A percentile compares a stretch with the other conserved stretches of the same genome.
phyloP scores from a whole-genome alignment of 1,140 invertebrate species.

The Bombus consobrinus region DNA sequence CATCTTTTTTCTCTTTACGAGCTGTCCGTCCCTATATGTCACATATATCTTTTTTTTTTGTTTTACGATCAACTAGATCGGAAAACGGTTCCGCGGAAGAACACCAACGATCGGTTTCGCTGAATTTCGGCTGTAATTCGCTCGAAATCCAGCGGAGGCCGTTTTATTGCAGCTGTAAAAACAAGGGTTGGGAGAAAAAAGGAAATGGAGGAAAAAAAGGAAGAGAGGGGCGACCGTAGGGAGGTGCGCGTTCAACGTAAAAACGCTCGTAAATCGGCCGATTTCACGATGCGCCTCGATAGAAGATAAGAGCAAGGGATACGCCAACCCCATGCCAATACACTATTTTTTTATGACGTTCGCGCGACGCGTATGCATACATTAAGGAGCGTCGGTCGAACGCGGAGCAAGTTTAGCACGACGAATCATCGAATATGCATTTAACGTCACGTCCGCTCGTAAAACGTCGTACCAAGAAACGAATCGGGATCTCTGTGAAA shows the following conservation, averaged over 20 bases:
- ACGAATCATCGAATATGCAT: conserved; percentile 57
- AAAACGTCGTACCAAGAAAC: conserved; percentile 11
- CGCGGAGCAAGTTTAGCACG: conserved; percentile 19
- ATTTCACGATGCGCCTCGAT: conserved; percentile 52
- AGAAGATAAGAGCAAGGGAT: conserved; percentile 48
- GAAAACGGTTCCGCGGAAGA: background rate
- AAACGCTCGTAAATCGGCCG: conserved; percentile 60
- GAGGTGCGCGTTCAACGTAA: conserved; percentile 28
- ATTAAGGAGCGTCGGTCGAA: background rate
- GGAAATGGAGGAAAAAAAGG: background rate
- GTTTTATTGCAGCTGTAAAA: conserved; percentile 67
- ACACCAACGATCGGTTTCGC: conserved; percentile 12
- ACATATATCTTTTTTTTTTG: conserved; percentile 19
- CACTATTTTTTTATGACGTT: conserved; percentile 11
- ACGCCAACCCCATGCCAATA: background rate
- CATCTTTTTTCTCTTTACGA: conserved; percentile 40
- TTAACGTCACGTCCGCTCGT: conserved; percentile 37
- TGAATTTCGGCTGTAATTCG: conserved; percentile 62
- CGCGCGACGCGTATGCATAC: conserved; percentile 27
- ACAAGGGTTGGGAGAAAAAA: background rate
- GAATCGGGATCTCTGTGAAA: background rate
- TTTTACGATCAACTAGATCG: conserved; percentile 43
- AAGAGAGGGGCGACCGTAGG: background rate
- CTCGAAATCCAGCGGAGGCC: conserved; percentile 50
- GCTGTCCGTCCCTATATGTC: background rate